Percentiles rank a stretch among this genome's conserved stretches.
phyloP scores from a whole-genome alignment of 2,797 vertebrate species.

The Tauraco hartlaubi region DNA sequence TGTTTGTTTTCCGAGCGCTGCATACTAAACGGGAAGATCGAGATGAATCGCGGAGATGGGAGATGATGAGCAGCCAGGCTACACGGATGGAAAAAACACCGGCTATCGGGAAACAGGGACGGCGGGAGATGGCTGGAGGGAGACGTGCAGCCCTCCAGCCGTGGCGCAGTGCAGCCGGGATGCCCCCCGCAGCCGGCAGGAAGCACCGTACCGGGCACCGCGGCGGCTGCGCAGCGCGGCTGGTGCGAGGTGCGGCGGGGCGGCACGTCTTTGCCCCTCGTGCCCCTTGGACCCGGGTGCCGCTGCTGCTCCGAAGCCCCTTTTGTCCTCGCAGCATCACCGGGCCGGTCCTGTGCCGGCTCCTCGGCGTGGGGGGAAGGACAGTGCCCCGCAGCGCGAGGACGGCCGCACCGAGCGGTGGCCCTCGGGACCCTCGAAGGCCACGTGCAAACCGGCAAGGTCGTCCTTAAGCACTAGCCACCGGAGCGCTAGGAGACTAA shows the following conservation, averaged over 20 bases:
- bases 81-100: background rate
- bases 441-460: background rate
- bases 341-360: accelerated
- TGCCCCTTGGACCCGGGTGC: background rate
- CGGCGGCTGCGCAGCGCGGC: accelerated
- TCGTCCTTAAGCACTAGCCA: constrained; percentile 52
- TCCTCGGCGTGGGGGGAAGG: accelerated
- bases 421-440: background rate
- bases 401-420: accelerated
- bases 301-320: background rate
- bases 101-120: background rate
- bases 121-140: background rate
- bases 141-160: accelerated
- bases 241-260: background rate
- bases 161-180: accelerated
- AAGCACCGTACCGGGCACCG: accelerated
- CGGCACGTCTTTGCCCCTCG: accelerated
- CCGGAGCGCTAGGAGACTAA: constrained; percentile 49
- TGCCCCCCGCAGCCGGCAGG: accelerated
- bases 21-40: constrained; percentile 74
- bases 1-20: constrained; percentile 85
- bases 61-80: constrained; percentile 30
- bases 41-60: constrained; percentile 52
- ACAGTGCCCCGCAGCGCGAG: accelerated
- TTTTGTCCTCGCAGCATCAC: accelerated